Evolutionary conservation across 2,888 invertebrate genomes (phyloP).

Genomic region (Andrena bicolor): DNA sequence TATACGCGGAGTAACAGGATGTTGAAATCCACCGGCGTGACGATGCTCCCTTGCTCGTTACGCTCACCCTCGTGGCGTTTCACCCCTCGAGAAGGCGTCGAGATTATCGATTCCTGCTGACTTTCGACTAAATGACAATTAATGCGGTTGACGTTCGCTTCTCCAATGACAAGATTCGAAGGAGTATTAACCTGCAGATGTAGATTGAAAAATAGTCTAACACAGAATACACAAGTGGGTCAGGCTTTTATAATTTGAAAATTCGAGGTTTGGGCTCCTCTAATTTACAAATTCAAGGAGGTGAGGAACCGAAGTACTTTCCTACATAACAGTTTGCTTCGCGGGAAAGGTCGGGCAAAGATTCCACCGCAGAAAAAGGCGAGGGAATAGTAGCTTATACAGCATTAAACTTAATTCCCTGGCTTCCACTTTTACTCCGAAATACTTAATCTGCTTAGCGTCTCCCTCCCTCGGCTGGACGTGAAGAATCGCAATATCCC

Average conservation of each 20-base stretch:
- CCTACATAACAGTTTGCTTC: slow-evolving; percentile 67
- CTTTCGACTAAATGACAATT: slow-evolving; percentile 51
- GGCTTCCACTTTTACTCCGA: slow-evolving; percentile 70
- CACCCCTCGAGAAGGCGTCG: slow-evolving; percentile 55
- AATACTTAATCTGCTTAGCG: slow-evolving; percentile 69
- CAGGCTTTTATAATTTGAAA: slow-evolving; percentile 72
- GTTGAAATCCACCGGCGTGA: slow-evolving; percentile 55
- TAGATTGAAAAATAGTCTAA: slow-evolving; percentile 11
- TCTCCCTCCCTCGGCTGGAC: slow-evolving; percentile 28
- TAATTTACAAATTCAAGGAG: slow-evolving; percentile 70
- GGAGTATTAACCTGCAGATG: not conserved
- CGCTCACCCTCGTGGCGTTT: slow-evolving; percentile 40
- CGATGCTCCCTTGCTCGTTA: slow-evolving; percentile 57
- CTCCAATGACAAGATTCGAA: not conserved
- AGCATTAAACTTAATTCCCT: slow-evolving; percentile 71
- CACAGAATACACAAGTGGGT: slow-evolving; percentile 46
- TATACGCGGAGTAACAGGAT: slow-evolving; percentile 42
- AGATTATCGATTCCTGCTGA: slow-evolving; percentile 53
- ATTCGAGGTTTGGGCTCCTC: slow-evolving; percentile 67
- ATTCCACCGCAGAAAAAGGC: slow-evolving; percentile 47
- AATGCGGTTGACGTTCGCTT: not conserved
- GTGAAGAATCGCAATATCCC: slow-evolving; percentile 22
- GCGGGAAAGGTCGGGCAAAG: slow-evolving; percentile 33
- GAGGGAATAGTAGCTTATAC: slow-evolving; percentile 58
- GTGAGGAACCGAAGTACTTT: slow-evolving; percentile 63